Evolutionary conservation across 2,113 vertebrate species (phyloP).

Genomic region (Noctilio leporinus): DNA sequence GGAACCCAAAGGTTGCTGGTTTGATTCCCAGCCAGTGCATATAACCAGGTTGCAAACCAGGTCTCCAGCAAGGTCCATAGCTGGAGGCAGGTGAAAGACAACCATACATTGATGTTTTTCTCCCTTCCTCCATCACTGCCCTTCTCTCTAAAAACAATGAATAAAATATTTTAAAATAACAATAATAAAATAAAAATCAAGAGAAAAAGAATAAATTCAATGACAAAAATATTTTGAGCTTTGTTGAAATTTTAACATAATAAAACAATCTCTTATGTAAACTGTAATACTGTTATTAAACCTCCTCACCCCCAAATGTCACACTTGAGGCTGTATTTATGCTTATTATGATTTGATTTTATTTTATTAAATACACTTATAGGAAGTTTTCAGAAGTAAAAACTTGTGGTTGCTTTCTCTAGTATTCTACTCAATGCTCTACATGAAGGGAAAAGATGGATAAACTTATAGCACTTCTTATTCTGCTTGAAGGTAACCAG

Average conservation of each 20-base stretch:
- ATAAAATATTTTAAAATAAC: no score
- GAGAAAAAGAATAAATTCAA: not conserved
- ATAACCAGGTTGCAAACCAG: no score
- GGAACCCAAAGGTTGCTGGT: no score
- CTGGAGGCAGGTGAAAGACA: no score
- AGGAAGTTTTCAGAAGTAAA: not conserved
- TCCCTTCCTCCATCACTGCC: no score
- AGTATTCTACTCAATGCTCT: not conserved
- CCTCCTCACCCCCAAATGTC: fast-evolving
- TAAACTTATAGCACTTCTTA: not conserved
- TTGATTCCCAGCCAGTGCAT: no score
- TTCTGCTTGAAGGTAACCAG: conserved; percentile 19
- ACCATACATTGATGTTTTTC: no score
- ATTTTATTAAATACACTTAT: not conserved
- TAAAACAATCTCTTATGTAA: not conserved
- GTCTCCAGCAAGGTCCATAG: no score
- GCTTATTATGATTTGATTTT: not conserved
- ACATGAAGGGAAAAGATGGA: conserved; percentile 3
- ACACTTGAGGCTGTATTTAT: not conserved
- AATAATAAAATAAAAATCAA: not conserved
- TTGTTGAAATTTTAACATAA: not conserved
- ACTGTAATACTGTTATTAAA: not conserved
- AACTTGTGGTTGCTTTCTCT: not conserved
- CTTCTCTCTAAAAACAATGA: no score
- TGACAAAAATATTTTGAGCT: not conserved